Conservation (phyloP, 37 sponge, comb jelly and placozoan genomes). For the Halichondria panicea region DNA sequence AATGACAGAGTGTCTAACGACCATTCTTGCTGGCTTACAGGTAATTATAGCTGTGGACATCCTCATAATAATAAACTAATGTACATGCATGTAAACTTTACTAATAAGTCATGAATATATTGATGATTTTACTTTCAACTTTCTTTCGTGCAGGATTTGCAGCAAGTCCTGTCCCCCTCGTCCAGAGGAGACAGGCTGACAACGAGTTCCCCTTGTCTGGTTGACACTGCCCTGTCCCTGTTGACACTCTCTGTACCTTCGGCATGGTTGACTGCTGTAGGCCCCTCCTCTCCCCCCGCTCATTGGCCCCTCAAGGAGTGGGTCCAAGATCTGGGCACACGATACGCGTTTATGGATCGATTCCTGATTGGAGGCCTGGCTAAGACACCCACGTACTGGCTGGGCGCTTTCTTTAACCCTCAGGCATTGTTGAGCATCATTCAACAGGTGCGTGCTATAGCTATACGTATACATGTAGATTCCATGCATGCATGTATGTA, state of each 20-base stretch:
- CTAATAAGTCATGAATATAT: neutral
- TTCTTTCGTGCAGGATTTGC: constrained; percentile 31
- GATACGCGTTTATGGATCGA: constrained; percentile 59
- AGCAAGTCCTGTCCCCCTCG: neutral
- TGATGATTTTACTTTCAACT: neutral
- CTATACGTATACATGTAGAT: no score
- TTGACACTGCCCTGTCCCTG: constrained; percentile 38
- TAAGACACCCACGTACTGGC: constrained; percentile 69
- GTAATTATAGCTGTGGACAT: neutral
- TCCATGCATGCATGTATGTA: no score
- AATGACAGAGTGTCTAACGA: constrained; percentile 28
- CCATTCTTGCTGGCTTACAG: constrained; percentile 22
- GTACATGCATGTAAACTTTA: neutral
- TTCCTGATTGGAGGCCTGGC: constrained; percentile 50
- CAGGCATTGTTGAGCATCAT: constrained; percentile 58
- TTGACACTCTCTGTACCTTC: constrained; percentile 30
- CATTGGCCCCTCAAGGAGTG: constrained; percentile 57
- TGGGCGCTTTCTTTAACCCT: constrained; percentile 81
- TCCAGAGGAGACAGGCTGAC: constrained; percentile 35
- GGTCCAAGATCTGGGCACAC: constrained; percentile 49
- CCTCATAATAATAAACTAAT: neutral
- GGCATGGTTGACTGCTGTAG: constrained; percentile 46
- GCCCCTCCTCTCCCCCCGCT: constrained; percentile 49
- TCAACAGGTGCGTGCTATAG: constrained; percentile 82
- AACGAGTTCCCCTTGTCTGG: constrained; percentile 30